Evolutionary conservation across 1,140 invertebrate species (phyloP).

Genomic region (Galleria mellonella): DNA sequence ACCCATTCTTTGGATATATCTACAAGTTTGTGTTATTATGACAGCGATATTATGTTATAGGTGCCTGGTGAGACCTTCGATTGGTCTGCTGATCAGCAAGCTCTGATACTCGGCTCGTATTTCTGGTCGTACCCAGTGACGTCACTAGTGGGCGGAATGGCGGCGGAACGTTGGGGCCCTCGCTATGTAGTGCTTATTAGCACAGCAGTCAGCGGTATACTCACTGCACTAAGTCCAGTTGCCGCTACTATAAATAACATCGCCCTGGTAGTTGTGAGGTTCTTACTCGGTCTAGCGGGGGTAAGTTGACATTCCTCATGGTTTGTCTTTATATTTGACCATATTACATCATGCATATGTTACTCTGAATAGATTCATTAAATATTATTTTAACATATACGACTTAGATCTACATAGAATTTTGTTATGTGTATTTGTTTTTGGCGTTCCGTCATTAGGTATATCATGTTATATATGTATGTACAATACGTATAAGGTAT

Average conservation of each 20-base stretch:
- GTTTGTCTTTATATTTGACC: too few relatives aligned
- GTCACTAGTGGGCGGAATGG: slow-evolving; percentile 79
- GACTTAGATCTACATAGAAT: not conserved
- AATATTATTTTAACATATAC: not conserved
- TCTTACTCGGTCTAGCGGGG: slow-evolving; percentile 80
- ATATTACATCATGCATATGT: too few relatives aligned
- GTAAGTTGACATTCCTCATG: too few relatives aligned
- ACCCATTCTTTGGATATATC: too few relatives aligned
- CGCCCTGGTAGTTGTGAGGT: slow-evolving; percentile 78
- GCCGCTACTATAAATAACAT: slow-evolving; percentile 77
- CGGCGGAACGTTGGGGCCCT: slow-evolving; percentile 84
- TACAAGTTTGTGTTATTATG: too few relatives aligned
- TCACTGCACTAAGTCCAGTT: slow-evolving; percentile 81
- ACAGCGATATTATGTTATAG: slow-evolving; percentile 15
- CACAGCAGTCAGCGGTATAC: slow-evolving; percentile 78
- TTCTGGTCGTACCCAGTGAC: slow-evolving; percentile 79
- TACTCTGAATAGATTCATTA: not conserved
- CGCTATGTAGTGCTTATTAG: slow-evolving; percentile 81
- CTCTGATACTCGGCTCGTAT: slow-evolving; percentile 79
- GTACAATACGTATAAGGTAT: too few relatives aligned
- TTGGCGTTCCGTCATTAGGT: too few relatives aligned
- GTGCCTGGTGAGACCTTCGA: slow-evolving; percentile 53
- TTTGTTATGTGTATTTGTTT: not conserved
- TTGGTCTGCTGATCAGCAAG: slow-evolving; percentile 78
- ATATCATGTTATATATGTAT: too few relatives aligned